Conservation (phyloP, 1,140 invertebrate species). For the Agraylea sexmaculata region DNA sequence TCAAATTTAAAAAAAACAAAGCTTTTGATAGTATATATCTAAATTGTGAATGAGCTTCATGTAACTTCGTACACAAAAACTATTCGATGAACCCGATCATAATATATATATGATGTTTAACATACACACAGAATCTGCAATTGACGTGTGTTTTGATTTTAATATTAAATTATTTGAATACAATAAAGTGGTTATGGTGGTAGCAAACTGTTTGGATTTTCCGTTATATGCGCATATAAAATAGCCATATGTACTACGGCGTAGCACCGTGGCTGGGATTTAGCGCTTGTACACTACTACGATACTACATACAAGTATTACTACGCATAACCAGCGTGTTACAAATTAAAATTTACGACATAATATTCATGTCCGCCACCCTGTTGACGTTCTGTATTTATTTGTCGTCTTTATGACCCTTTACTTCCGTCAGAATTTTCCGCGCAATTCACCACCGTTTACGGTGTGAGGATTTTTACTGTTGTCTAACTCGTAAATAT, state of each 20-base stretch:
- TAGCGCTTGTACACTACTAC: slow-evolving; percentile 1
- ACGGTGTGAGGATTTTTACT: not conserved
- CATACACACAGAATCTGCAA: no score
- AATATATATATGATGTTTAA: no score
- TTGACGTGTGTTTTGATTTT: no score
- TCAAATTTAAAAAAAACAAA: no score
- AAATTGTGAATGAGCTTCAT: no score
- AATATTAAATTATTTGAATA: not conserved
- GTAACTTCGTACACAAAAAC: no score
- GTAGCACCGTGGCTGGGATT: not conserved
- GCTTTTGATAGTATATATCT: no score
- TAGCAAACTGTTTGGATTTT: not conserved
- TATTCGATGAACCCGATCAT: no score
- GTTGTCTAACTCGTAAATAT: not conserved
- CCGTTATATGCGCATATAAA: not conserved
- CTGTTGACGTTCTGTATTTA: slow-evolving; percentile 1
- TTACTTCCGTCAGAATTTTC: not conserved
- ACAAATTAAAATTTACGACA: slow-evolving; percentile 19
- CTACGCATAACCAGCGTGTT: slow-evolving; percentile 4
- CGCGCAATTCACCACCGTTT: not conserved
- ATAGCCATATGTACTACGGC: slow-evolving; percentile 1
- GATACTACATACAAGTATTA: not conserved
- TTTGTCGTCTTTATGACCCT: slow-evolving; percentile 4
- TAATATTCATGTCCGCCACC: slow-evolving; percentile 9
- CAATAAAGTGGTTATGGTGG: not conserved